Percentiles rank a stretch among this genome's conserved stretches.
Evolutionary conservation across 64 coral and sea anemone species (phyloP).

Genomic region (Platygyra sinensis): DNA sequence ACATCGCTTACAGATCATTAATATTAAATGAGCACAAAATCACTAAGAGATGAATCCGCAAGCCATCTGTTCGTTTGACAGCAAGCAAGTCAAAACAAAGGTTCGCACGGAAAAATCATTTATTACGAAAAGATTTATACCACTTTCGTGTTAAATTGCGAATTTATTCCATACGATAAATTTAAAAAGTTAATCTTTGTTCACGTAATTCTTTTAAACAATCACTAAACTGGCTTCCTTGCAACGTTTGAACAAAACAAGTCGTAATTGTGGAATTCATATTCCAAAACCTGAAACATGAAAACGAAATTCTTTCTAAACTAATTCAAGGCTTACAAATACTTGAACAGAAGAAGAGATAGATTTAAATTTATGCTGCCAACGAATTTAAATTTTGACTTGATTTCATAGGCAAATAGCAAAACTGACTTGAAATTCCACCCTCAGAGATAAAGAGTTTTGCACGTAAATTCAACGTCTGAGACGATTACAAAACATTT

Average conservation of each 20-base stretch:
- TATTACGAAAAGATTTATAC: background rate
- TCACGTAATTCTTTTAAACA: background rate
- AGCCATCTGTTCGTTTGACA: constrained; percentile 11
- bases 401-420: constrained; percentile 3
- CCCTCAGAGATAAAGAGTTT: too few species aligned
- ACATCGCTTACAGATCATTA: background rate
- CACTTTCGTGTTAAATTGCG: background rate
- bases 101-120: background rate
- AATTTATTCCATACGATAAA: background rate
- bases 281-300: background rate
- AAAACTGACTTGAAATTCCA: background rate
- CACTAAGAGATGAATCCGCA: constrained; percentile 20
- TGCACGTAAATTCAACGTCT: background rate
- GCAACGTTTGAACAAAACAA: background rate
- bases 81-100: background rate
- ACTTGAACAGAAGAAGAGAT: background rate
- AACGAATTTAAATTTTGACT: background rate
- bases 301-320: background rate
- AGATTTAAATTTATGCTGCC: background rate
- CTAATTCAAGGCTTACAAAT: background rate
- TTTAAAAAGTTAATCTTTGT: background rate
- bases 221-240: background rate
- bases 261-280: background rate
- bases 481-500: background rate
- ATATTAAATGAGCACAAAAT: constrained; percentile 43